These are phyloP conservation scores for Sceliomorpha sp. DNA, from an alignment of 2,888 invertebrate species.

Conservation along the genomic window DNA sequence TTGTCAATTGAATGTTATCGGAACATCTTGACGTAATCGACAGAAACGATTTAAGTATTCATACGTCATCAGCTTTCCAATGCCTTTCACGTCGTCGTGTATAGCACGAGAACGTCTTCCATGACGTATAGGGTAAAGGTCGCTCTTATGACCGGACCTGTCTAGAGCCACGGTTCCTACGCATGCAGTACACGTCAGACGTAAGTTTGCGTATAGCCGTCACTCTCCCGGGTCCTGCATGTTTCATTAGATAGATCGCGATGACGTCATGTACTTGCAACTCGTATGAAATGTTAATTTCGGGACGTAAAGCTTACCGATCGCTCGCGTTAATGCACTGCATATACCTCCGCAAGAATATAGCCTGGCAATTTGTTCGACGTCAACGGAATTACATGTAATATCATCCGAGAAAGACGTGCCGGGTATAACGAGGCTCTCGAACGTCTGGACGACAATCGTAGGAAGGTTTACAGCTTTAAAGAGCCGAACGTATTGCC, in stretches of 20 bases:
- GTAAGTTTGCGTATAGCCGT: constrained; percentile 67
- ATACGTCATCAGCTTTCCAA: constrained; percentile 46
- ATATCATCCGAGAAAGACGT: too few species aligned
- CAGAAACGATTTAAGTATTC: constrained; percentile 36
- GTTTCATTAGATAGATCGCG: constrained; percentile 70
- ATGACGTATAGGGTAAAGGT: constrained; percentile 51
- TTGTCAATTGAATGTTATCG: constrained; percentile 45
- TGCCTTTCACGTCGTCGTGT: constrained; percentile 43
- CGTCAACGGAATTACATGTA: not conserved
- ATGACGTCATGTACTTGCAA: constrained; percentile 68
- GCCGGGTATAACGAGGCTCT: too few species aligned
- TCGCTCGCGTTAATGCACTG: constrained; percentile 19
- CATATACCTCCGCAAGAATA: constrained; percentile 12
- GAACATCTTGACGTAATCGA: constrained; percentile 38
- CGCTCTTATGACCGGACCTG: constrained; percentile 36
- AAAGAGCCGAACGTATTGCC: too few species aligned
- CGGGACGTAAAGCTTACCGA: constrained; percentile 20
- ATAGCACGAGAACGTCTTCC: constrained; percentile 21
- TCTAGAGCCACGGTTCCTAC: constrained; percentile 31
- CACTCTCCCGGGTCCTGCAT: constrained; percentile 66
- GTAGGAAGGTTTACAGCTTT: too few species aligned
- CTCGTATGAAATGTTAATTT: constrained; percentile 44
- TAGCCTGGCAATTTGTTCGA: constrained; percentile 20
- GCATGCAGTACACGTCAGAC: constrained; percentile 50
- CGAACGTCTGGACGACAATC: too few species aligned